Conservation (phyloP, 2,888 invertebrate genomes). For the Heliconius ismenius region DNA sequence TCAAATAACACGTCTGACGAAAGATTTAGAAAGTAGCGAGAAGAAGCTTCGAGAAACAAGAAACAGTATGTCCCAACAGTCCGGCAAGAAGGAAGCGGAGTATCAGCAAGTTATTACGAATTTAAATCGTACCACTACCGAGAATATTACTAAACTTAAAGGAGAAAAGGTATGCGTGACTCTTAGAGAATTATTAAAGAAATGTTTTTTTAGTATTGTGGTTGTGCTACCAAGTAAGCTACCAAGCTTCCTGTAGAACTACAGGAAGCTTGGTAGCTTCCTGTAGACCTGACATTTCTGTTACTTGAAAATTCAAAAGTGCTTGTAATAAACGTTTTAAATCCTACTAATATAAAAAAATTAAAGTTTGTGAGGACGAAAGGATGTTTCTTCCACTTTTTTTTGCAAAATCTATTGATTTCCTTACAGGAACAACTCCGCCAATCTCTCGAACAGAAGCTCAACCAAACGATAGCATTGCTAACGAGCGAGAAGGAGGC, state of each 20-base stretch:
- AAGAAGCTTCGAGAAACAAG: constrained; percentile 84
- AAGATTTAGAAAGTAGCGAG: constrained; percentile 89
- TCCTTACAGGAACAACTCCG: constrained; percentile 84
- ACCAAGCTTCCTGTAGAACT: too few relatives aligned
- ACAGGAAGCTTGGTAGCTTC: too few relatives aligned
- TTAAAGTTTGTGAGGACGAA: too few relatives aligned
- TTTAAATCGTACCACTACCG: constrained; percentile 87
- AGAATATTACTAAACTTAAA: constrained; percentile 87
- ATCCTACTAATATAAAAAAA: too few relatives aligned
- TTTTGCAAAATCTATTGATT: too few relatives aligned
- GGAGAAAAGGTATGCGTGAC: constrained; percentile 85
- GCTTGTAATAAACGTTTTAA: too few relatives aligned
- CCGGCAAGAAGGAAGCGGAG: constrained; percentile 90
- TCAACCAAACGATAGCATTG: constrained; percentile 88
- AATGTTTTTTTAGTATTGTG: neutral
- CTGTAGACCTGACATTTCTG: too few relatives aligned
- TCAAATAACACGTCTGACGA: constrained; percentile 86
- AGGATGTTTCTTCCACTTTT: too few relatives aligned
- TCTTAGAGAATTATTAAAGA: neutral
- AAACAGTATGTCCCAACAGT: constrained; percentile 85
- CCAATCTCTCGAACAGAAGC: constrained; percentile 88
- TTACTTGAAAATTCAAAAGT: too few relatives aligned
- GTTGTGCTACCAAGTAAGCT: too few relatives aligned
- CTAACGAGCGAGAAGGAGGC: constrained; percentile 89
- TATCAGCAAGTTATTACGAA: constrained; percentile 88